Evolutionary conservation across 2,113 vertebrate genomes (phyloP).

Genomic region (Sula dactylatra): DNA sequence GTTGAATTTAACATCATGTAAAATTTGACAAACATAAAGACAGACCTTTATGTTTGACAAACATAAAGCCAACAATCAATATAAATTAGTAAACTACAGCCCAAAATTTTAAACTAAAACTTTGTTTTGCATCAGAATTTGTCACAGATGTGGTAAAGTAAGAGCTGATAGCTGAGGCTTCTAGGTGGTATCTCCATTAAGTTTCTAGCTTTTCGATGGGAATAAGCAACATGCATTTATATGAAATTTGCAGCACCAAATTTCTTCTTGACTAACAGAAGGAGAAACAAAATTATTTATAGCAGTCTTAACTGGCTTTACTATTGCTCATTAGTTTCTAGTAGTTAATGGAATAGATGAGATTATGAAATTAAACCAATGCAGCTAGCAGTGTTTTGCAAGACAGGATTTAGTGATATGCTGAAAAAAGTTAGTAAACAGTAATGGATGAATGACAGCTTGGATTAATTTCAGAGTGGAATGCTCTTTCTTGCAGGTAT

Average conservation of each 20-base stretch:
- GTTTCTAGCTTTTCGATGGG: neutral
- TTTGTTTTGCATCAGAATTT: neutral
- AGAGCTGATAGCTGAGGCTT: neutral
- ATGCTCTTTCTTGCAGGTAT: neutral
- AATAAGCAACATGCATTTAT: neutral
- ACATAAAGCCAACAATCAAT: neutral
- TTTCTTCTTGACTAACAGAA: neutral
- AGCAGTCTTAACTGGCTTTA: neutral
- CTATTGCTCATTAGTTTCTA: neutral
- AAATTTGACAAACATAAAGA: neutral
- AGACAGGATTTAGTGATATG: neutral
- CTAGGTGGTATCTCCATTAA: neutral
- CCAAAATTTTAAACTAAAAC: neutral
- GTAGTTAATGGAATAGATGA: neutral
- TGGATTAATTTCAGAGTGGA: neutral
- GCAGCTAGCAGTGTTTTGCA: neutral
- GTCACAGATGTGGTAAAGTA: neutral
- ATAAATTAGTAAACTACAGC: neutral
- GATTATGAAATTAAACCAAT: neutral
- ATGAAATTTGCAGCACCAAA: neutral
- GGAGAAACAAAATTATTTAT: neutral
- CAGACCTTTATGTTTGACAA: neutral
- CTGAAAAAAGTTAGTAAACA: neutral
- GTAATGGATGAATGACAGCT: neutral
- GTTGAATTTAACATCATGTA: neutral